Base-by-base conservation (phyloP, 2,888 invertebrate species). In the Caenorhabditis panamensis region DNA sequence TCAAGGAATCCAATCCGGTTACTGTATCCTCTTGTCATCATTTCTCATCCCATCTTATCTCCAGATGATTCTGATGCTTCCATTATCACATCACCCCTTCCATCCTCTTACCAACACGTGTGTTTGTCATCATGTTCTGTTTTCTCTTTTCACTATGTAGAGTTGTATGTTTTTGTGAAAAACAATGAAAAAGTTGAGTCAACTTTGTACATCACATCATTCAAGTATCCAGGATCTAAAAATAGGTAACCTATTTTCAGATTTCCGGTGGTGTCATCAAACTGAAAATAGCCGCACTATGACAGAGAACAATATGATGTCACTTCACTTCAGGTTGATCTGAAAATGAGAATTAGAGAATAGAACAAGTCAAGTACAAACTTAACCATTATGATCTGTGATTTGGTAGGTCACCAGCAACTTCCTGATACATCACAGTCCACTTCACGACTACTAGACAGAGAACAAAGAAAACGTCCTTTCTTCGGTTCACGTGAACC, bases 61-160 rank as follows among this genome's bases (percentile, higher is more conserved):
- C 41, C 16, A 16, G n/a, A n/a, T n/a, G n/a, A 47, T 18, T 18
- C 18, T 41, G 11, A 41, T 41, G 11, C 28, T 28, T 56, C 54
- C 54, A 56, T 56, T 56, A 56, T 31, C 53, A 53, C 53, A 53
- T 53, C 53, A 53, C 16, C 20, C 13, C 41, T 13, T n/a, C n/a
- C n/a, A n/a, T n/a, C n/a, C n/a, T 31, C 31, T 31, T 31, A 31
- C 4, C 31, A 5, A 9, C 41, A 41, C 41, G 41, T 31, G 31
- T 31, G 41, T 56, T 56, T 56, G 54, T 56, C 54, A 56, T 56
- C 54, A 56, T 56, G 26, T 31, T 31, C 31, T 31, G 31, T n/a
- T 18, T 20, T 11, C 47, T 18, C 20, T 47, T 9, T 11, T 18
- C n/a, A 47, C 47, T 47, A 47, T 20, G 20, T 47, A n/a, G 5